Conservation (phyloP, 2,888 invertebrate genomes). For the Chaetogeoica ovagalla region DNA sequence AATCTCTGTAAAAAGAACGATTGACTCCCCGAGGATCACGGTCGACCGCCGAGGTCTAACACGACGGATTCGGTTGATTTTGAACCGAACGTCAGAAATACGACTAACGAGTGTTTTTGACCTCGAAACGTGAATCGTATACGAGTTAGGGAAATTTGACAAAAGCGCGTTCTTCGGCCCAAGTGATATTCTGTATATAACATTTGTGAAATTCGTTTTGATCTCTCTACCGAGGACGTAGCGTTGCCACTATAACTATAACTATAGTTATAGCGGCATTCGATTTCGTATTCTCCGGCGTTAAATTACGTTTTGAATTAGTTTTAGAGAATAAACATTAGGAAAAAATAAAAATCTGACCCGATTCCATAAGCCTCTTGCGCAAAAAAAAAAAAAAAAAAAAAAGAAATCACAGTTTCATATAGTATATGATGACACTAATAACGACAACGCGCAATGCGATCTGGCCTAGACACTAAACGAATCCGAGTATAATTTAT, state of each 20-base stretch:
- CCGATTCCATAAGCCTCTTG: too few relatives aligned
- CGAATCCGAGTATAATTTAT: too few relatives aligned
- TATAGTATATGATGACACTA: too few relatives aligned
- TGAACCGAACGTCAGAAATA: conserved; percentile 7
- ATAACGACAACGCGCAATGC: too few relatives aligned
- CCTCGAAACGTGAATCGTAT: conserved; percentile 4
- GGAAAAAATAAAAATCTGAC: too few relatives aligned
- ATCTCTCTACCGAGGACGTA: not conserved
- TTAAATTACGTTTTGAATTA: not conserved
- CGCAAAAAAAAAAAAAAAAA: too few relatives aligned
- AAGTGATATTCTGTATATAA: too few relatives aligned
- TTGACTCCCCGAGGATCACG: conserved; percentile 18
- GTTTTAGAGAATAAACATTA: too few relatives aligned
- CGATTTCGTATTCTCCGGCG: not conserved
- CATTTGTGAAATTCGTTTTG: not conserved
- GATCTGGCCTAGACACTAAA: too few relatives aligned
- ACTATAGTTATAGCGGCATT: too few relatives aligned
- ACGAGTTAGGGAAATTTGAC: not conserved
- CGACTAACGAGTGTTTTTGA: conserved; percentile 20
- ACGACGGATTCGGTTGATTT: conserved; percentile 6
- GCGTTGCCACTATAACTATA: too few relatives aligned
- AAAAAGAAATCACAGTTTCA: too few relatives aligned
- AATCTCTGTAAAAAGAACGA: not conserved
- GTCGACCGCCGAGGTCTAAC: not conserved
- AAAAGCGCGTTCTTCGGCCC: not conserved